phyloP scores from a whole-genome alignment of 2,113 vertebrate species.

The Trogon melanurus region DNA sequence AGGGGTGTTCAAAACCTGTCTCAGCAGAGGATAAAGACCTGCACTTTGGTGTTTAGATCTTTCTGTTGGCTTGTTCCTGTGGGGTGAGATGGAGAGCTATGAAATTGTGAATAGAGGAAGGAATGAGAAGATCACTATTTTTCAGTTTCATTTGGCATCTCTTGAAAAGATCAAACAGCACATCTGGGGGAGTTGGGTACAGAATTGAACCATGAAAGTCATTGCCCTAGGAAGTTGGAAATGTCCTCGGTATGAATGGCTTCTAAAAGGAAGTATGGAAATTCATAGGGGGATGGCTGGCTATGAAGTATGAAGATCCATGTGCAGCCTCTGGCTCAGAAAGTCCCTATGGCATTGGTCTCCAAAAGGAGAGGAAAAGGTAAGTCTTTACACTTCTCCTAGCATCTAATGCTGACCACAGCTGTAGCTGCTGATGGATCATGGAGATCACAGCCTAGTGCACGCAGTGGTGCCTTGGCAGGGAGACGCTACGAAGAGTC shows the following conservation, averaged over 20 bases:
- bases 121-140: background rate
- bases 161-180: background rate
- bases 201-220: background rate
- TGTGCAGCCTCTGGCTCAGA: background rate
- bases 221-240: background rate
- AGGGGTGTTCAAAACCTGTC: background rate
- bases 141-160: background rate
- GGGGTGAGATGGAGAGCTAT: background rate
- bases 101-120: background rate
- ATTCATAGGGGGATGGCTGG: background rate
- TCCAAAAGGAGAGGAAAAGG: background rate
- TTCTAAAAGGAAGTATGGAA: background rate
- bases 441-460: rapidly evolving
- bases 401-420: background rate
- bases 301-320: background rate
- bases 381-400: background rate
- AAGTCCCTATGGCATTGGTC: background rate
- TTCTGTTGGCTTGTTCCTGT: background rate
- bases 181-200: background rate
- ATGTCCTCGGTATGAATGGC: background rate
- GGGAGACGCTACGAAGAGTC: background rate
- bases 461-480: background rate
- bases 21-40: background rate
- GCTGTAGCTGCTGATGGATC: background rate
- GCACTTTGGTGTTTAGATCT: background rate